These are phyloP conservation scores for Cromileptes altivelis DNA, from an alignment of 2,113 vertebrate genomes.

Conservation along the genomic window DNA sequence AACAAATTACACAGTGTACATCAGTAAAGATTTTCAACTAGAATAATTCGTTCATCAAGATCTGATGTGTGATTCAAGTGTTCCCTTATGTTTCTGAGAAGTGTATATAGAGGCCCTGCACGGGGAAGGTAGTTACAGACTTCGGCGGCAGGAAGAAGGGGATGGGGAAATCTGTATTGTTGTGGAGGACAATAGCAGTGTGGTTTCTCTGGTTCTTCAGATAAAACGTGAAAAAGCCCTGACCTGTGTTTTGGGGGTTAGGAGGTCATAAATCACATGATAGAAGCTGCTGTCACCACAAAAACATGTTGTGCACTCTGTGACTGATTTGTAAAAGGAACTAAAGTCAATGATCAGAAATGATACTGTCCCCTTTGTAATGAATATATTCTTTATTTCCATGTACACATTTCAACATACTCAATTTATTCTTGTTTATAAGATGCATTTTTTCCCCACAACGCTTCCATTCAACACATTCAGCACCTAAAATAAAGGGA, in stretches of 20 bases:
- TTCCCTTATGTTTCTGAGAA: too few relatives aligned
- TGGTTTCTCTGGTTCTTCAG: conserved; percentile 77
- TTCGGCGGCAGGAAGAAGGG: conserved; percentile 62
- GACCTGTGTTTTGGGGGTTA: conserved; percentile 28
- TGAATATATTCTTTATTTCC: conserved; percentile 76
- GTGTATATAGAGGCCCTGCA: neutral
- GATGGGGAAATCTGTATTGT: conserved; percentile 66
- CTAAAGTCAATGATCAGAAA: neutral
- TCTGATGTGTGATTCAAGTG: too few relatives aligned
- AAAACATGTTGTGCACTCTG: too few relatives aligned
- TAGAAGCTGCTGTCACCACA: conserved; percentile 32
- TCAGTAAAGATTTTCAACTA: too few relatives aligned
- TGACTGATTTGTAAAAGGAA: neutral
- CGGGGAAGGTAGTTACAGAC: neutral
- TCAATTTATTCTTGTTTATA: conserved; percentile 43
- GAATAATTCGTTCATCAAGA: too few relatives aligned
- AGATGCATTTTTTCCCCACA: conserved; percentile 29
- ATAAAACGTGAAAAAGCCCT: conserved; percentile 56
- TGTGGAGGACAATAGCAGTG: conserved; percentile 44
- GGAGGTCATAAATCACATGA: conserved; percentile 65
- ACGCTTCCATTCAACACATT: conserved; percentile 48
- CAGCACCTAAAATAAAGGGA: conserved; percentile 49
- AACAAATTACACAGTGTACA: too few relatives aligned
- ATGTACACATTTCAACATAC: conserved; percentile 59
- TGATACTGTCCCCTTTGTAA: neutral